These are phyloP conservation scores for Tachysurus vachellii DNA, from an alignment of 2,113 vertebrate genomes.

Conservation along the genomic window DNA sequence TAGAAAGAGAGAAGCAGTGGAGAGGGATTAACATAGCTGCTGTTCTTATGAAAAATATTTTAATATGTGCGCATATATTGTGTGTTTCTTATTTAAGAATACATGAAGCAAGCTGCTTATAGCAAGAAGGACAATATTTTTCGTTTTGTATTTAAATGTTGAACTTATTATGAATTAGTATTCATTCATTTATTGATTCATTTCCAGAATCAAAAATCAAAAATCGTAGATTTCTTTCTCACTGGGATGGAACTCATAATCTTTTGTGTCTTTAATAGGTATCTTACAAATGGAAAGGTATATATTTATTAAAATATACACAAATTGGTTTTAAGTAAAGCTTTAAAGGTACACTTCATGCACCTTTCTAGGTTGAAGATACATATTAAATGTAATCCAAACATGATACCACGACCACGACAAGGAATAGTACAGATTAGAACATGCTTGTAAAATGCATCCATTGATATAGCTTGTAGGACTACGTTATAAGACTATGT, in stretches of 20 bases:
- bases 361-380: background rate
- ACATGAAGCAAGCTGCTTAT: slow-evolving; percentile 24
- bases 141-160: background rate
- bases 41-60: no score
- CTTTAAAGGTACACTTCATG: background rate
- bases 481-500: background rate
- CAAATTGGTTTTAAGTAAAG: background rate
- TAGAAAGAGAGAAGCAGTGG: no score
- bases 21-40: no score
- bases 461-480: background rate
- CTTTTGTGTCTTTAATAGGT: background rate
- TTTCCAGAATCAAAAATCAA: background rate
- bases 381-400: background rate
- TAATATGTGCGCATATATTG: no score
- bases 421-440: background rate
- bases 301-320: background rate
- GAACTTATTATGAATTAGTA: no score
- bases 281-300: background rate
- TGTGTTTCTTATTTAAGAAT: background rate
- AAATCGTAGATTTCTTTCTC: background rate
- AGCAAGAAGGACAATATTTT: slow-evolving; percentile 41
- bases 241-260: background rate
- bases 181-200: background rate
- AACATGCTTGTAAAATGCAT: background rate
- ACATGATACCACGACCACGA: background rate